Evolutionary conservation across 2,888 invertebrate genomes (phyloP), one percentile per base, ranked within the genome.

Genomic region (Cheilosia pagana): DNA sequence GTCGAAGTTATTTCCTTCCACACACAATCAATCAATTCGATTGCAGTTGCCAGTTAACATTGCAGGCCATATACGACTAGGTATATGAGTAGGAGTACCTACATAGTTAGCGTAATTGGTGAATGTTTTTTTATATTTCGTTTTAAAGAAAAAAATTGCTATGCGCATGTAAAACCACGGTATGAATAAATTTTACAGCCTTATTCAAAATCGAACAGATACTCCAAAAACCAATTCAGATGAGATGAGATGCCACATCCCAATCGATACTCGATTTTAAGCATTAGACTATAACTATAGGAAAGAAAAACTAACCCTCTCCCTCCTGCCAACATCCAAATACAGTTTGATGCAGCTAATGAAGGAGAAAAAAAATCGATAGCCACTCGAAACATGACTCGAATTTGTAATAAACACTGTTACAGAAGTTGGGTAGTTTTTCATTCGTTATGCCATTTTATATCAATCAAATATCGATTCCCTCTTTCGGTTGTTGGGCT

Each of bases 11-110:
- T 72, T 63, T 35, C 57, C 50, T 62, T 12, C 39, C 41, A 19
- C 31, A 14, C 43, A 53, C 77, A 77, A 74, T 74, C 78, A 83
- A 83, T 74, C 78, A 78, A 78, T 55, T 78, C 52, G 57, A 74
- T 77, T 50, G 41, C 59, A 71, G 3, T 55, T 79, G 35, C 14
- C 8, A 50, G 8, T 23, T 6, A 41, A 41, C 14, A 43, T 45
- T 60, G 19, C 16, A 12, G 43, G 28, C 5, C 16, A 25, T 35
- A 3, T 14, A 39, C n/a, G n/a, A 7, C 16, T 25, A 12, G 31
- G 12, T 8, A n/a, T 16, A 16, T 31, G 25, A 10, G 25, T 39
- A 7, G 43, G 16, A 43, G 43, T 39, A n/a, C n/a, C 16, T 6
- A 19, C 19, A 7, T 1, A 1, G 16, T n/a, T n/a, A n/a, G n/a